Evolutionary conservation across 2,797 vertebrate species (phyloP), one percentile per base, ranked within the genome.

Genomic region (Xiphophorus birchmanni): DNA sequence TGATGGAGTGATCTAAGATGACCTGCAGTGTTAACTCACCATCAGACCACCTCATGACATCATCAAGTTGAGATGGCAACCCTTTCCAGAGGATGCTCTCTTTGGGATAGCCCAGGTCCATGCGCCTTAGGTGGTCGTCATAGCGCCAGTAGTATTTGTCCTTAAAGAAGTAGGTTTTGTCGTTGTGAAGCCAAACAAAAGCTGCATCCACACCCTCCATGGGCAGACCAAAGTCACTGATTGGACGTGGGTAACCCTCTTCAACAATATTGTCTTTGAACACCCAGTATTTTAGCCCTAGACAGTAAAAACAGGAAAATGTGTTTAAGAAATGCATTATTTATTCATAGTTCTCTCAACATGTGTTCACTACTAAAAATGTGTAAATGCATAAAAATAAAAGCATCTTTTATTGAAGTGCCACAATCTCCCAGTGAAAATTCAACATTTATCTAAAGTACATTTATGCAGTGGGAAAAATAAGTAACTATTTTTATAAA

Each of bases 161-260:
- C 94, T 97, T 99, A 95, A 99, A 99, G 96, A 99, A 99, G 90
- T 99, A 99, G 78, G 98, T 99, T 95, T 98, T 99, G 88, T 98
- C 98, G 73, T 97, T 97, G 95, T 97, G 97, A 2, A 97, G 94
- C 97, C 98, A 99, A 89, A 97, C 97, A 77, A 99, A 98, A 8
- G 97, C 97, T 0, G 97, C 98, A 0, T 99, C 97, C 2, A 99
- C 92, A 11, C 97, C 97, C 32, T 97, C 97, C 1, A 81, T 84
- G 0, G 99, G 97, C 35, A 99, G 93, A 72, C 98, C 97, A 0
- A 99, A 99, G 94, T 99, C 99, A 0, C 95, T 97, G 93, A 99
- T 95, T 0, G 96, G 96, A 73, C 98, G 96, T 0, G 99, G 99
- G 90, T 97, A 99, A 44, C 98, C 98, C 88, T 99, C 98, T 88